Evolutionary conservation across 35 echinoderm and acorn worm species (phyloP).

Genomic region (Hemicentrotus pulcherrimus): DNA sequence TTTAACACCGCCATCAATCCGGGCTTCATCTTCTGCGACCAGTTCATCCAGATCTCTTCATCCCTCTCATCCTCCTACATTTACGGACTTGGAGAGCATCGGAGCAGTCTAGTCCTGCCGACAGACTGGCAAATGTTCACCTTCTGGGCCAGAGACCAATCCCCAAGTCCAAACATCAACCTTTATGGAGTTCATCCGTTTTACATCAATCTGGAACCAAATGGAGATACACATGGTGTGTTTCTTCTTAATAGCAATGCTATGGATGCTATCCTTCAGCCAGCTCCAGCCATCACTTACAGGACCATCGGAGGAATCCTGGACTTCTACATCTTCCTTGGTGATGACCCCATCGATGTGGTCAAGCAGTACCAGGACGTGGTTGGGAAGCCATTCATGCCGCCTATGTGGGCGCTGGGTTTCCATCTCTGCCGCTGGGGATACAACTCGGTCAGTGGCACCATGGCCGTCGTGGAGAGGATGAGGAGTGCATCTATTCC

Average conservation of each 20-base stretch:
- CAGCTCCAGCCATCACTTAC: constrained; percentile 89
- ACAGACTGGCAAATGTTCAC: constrained; percentile 77
- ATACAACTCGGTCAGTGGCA: constrained; percentile 82
- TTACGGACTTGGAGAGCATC: constrained; percentile 97
- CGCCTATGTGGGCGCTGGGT: constrained; percentile 93
- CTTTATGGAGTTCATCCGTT: constrained; percentile 94
- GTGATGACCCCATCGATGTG: constrained; percentile 77
- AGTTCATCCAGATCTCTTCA: constrained; percentile 94
- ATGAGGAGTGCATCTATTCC: constrained; percentile 85
- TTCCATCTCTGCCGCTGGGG: constrained; percentile 96
- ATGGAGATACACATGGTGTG: constrained; percentile 81
- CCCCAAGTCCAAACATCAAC: constrained; percentile 61
- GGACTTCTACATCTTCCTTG: constrained; percentile 98
- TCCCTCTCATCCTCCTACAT: constrained; percentile 75
- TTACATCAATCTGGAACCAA: constrained; percentile 65
- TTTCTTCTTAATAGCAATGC: constrained; percentile 98
- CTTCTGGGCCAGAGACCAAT: constrained; percentile 88
- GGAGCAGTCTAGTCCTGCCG: constrained; percentile 67
- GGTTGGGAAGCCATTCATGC: constrained; percentile 85
- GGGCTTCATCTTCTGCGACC: constrained; percentile 82
- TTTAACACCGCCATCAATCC: constrained; percentile 77
- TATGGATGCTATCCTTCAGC: constrained; percentile 90
- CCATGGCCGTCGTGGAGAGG: constrained; percentile 77
- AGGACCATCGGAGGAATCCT: constrained; percentile 96
- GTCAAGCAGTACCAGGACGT: constrained; percentile 92